Evolutionary conservation across 2,797 vertebrate genomes (phyloP).

Genomic region (Manis javanica): DNA sequence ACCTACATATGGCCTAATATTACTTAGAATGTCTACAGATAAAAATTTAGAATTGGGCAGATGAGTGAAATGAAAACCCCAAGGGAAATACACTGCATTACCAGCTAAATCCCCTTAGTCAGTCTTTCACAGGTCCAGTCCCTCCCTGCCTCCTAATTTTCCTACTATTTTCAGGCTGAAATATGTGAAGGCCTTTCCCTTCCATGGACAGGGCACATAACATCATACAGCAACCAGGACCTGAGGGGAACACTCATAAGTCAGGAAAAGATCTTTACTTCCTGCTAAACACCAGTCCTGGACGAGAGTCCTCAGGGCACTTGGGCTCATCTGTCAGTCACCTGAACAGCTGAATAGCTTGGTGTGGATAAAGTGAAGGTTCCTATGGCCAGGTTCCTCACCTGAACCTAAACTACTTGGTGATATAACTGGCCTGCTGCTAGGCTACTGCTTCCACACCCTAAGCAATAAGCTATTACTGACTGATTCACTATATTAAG

Average conservation of each 20-base stretch:
- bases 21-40: not conserved
- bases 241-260: not conserved
- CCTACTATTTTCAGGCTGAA: conserved; percentile 23
- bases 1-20: not conserved
- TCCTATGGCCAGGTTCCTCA: no score
- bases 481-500: no score
- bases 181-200: not conserved
- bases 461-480: no score
- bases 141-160: not conserved
- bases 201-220: not conserved
- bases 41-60: conserved; percentile 21
- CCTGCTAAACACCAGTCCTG: not conserved
- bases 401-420: no score
- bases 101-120: not conserved
- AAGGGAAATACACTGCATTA: not conserved
- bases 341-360: not conserved
- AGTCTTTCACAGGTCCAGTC: not conserved
- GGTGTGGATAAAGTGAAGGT: no score
- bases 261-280: conserved; percentile 9
- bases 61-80: conserved; percentile 27
- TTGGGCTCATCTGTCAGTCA: not conserved
- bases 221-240: not conserved
- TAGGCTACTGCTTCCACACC: no score
- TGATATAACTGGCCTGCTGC: no score
- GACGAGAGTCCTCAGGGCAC: not conserved